Evolutionary conservation across 2,888 invertebrate genomes (phyloP), one percentile per base, ranked within the genome.

Genomic region (Ctena decussata): DNA sequence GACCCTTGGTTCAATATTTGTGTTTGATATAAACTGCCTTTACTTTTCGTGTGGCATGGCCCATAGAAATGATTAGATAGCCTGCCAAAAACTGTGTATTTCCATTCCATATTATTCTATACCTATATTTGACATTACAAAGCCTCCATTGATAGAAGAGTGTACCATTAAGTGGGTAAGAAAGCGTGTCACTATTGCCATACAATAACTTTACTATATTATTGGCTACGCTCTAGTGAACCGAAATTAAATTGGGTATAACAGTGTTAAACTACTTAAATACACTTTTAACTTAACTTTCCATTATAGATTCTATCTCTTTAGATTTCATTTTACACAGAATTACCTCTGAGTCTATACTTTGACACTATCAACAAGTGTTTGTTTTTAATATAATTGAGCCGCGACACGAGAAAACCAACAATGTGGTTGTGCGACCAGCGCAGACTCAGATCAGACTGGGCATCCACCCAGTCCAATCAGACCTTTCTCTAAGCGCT

Each of bases 151-250:
- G 73, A 82, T 37, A 65, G 77, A 24, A 69, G 49, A 46, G n/a
- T 49, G 65, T 65, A 65, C 53, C 24, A 82, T 82, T 74, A 77
- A 44, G 46, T 41, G 44, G 53, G 46, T 65, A 73, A 41, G 46
- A 77, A 77, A 77, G 65, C 82, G 73, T 77, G 82, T 77, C 77
- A 82, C 65, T 57, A 24, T 41, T 71, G 32, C 72, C 41, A 60
- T 75, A 82, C 82, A 82, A 77, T 77, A 37, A 53, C 77, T 53
- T 18, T 24, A 60, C 77, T 77, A 77, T 72, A 32, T 49, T 21
- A 46, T 35, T 6, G 12, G 71, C 35, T 32, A 27, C 73, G 76
- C 72, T 46, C 57, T 44, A 49, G 37, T 32, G 35, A 32, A 53
- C 37, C 71, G 49, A 49, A 49, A 49, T 49, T 49, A 49, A 49